Evolutionary conservation across 2,888 invertebrate species (phyloP), one percentile per base, ranked within the genome.

Genomic region (Auanema sp.): DNA sequence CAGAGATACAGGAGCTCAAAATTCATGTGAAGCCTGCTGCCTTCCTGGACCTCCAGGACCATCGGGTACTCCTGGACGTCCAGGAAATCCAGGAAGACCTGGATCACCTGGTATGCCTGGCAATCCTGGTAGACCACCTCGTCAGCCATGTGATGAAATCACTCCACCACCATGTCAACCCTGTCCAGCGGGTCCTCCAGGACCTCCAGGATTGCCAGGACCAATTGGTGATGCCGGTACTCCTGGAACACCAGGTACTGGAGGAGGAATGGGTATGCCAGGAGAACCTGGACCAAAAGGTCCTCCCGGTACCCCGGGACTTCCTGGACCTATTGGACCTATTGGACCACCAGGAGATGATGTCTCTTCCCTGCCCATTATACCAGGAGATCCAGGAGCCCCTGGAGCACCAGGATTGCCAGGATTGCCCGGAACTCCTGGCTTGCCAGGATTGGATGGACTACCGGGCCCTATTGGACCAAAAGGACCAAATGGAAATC

Each of bases 311-410:
- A 57, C 64, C n/a, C 77, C 77, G 47, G 79, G 79, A 64, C 66
- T 65, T 41, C 68, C 72, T 57, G 77, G 77, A 64, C 60, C 63
- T 3, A 52, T 66, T 41, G 77, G 77, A 74, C 67, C 71, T 57
- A 65, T 66, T 10, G 79, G 79, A 71, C 69, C 67, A 56, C 62
- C 68, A 44, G 79, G 79, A 68, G 67, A 69, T 18, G 64, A 64
- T 43, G 78, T 76, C 57, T 62, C 53, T 3, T 60, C 64, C 24
- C 42, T 63, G 41, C 65, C 60, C 49, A 76, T 76, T 60, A 52
- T 59, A 12, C 58, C 65, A 40, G 78, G 78, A 63, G 58, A 63
- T 69, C 89, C 90, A 84, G 91, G 92, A 91, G 87, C 61, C 11
- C 70, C 68, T 59, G 78, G 67, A 24, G 24, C 50, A n/a, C 18